Evolutionary conservation across 1,140 invertebrate species (phyloP).

Genomic region (Metopolophium dirhodum): DNA sequence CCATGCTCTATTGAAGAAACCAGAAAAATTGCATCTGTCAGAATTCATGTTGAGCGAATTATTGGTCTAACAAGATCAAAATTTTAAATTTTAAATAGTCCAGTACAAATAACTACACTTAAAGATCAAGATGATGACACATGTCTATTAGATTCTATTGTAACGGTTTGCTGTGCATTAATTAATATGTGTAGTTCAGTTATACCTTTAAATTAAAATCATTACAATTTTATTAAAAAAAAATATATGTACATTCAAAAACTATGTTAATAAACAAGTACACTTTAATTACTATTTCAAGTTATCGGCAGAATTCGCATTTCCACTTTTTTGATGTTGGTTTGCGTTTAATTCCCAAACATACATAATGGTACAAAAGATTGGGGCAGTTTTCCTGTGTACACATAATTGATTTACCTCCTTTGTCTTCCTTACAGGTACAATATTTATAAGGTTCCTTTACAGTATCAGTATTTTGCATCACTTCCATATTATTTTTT

Average conservation of each 20-base stretch:
- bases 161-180: background rate
- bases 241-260: no score
- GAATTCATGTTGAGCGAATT: slow-evolving; percentile 59
- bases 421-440: slow-evolving; percentile 1
- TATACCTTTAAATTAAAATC: background rate
- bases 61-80: slow-evolving; percentile 59
- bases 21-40: slow-evolving; percentile 58
- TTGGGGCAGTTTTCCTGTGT: slow-evolving; percentile 17
- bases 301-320: background rate
- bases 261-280: no score
- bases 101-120: slow-evolving; percentile 32
- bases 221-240: no score
- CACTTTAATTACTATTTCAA: background rate
- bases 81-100: slow-evolving; percentile 43
- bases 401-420: slow-evolving; percentile 19
- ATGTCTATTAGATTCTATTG: background rate
- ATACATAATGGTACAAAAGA: slow-evolving; percentile 8
- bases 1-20: slow-evolving; percentile 53
- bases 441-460: background rate
- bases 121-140: slow-evolving; percentile 20
- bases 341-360: slow-evolving; percentile 25
- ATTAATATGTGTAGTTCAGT: slow-evolving; percentile 11
- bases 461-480: background rate
- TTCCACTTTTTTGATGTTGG: background rate
- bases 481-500: background rate